phyloP scores from a whole-genome alignment of 2,888 invertebrate species.

The Tribolium freemani region DNA sequence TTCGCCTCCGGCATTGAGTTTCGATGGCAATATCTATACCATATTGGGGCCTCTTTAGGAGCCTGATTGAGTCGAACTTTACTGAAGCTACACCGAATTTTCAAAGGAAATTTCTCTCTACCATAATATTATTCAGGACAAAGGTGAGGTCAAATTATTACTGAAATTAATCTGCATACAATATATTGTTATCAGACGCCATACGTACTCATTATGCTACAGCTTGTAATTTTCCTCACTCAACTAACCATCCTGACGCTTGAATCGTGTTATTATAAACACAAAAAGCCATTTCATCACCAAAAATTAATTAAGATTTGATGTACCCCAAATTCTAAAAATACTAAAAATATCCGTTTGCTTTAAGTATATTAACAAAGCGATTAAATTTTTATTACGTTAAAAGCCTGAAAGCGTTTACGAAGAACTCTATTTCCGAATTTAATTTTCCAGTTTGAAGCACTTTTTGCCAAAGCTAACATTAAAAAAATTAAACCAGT shows the following conservation, averaged over 20 bases:
- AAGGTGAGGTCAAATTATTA: slow-evolving; percentile 23
- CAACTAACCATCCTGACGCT: background rate
- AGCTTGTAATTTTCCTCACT: slow-evolving; percentile 9
- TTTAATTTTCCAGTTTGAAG: slow-evolving; percentile 3
- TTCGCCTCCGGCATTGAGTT: slow-evolving; percentile 44
- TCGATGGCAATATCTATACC: slow-evolving; percentile 47
- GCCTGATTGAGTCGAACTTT: slow-evolving; percentile 43
- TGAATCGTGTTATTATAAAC: slow-evolving; percentile 1
- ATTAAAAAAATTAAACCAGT: background rate
- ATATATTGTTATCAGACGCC: slow-evolving; percentile 1
- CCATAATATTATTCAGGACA: slow-evolving; percentile 11
- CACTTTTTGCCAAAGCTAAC: background rate
- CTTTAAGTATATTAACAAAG: slow-evolving; percentile 7
- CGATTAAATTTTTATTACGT: slow-evolving; percentile 16
- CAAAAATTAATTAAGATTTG: slow-evolving; percentile 10
- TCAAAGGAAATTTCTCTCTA: slow-evolving; percentile 23
- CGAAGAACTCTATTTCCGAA: background rate
- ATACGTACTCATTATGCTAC: slow-evolving; percentile 17
- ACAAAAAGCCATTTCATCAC: background rate
- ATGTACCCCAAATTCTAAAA: slow-evolving; percentile 4
- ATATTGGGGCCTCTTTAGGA: slow-evolving; percentile 44
- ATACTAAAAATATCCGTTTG: slow-evolving; percentile 8
- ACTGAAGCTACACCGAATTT: slow-evolving; percentile 21
- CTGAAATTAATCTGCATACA: slow-evolving; percentile 1
- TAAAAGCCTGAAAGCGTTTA: background rate